Evolutionary conservation across 1,140 invertebrate genomes (phyloP), one percentile per base, ranked within the genome.

Genomic region (Drosophila teissieri): DNA sequence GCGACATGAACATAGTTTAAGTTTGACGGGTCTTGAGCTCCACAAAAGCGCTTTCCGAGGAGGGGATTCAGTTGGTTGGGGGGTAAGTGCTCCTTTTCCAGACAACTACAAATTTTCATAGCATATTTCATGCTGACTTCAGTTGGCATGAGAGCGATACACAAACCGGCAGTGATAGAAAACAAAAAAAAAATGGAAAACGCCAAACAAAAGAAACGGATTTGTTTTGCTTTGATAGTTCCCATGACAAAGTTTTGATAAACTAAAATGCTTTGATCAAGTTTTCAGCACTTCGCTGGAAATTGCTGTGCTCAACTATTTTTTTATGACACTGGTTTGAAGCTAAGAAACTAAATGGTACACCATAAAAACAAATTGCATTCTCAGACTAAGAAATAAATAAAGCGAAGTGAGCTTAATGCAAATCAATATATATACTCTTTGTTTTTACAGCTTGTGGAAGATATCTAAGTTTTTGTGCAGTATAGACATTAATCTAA

Each of bases 171-270:
- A 8, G 40, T 31, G 12, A 11, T 27, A 19, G 39, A 34, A 57
- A 42, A 17, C 22, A 44, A 60, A 52, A 52, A 8, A 17, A 2
- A 31, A 31, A 31, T 31, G 31, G 4, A n/a, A 64, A 64, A 46
- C 22, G 24, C 7, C 34, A 37, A 60, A 61, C 22, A 37, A 46
- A 37, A 24, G 40, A 37, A 64, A 61, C 27, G 45, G 22, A 64
- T 62, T 64, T 45, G 62, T 37, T 64, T 46, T 61, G 56, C 62
- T 62, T 64, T 64, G 62, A 64, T 64, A 46, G 62, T 64, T 64
- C 65, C 60, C 36, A 51, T 52, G 39, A 36, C 19, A 49, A 49
- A 68, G 60, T 45, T 51, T 31, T 64, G 45, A 48, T 40, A 46
- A 36, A 36, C n/a, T 17, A 36, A 45, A 44, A 45, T 34, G 17